phyloP scores from a whole-genome alignment of 2,113 vertebrate species.

The Cettia cetti region DNA sequence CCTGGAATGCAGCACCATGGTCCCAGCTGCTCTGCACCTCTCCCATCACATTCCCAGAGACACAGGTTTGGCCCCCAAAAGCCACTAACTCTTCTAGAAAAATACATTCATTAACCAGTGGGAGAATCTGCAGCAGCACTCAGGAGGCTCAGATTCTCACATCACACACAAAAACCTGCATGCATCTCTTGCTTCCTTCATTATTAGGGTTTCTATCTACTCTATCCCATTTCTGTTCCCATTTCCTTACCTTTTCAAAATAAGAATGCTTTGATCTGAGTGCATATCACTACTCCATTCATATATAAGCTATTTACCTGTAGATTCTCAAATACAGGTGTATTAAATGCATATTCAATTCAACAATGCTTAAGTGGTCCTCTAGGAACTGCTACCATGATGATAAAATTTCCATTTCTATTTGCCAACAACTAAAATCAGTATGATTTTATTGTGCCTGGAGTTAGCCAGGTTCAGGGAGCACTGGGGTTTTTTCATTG shows the following conservation, averaged over 20 bases:
- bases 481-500: neutral
- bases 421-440: neutral
- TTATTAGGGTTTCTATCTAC: neutral
- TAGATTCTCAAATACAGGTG: neutral
- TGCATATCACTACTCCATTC: neutral
- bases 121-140: neutral
- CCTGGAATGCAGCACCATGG: constrained; percentile 24
- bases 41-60: neutral
- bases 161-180: neutral
- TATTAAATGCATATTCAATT: neutral
- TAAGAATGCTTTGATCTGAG: neutral
- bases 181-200: neutral
- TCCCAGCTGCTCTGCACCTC: neutral
- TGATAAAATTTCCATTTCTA: neutral
- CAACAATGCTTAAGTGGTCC: neutral
- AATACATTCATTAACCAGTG: neutral
- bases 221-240: neutral
- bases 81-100: neutral
- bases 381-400: neutral
- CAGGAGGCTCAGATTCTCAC: neutral
- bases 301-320: neutral
- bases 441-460: neutral
- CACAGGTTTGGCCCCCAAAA: neutral
- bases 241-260: neutral
- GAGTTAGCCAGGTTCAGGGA: neutral